Percentiles rank a stretch among this genome's conserved stretches.
Conservation (phyloP, 2,797 vertebrate genomes). For the Petrocephalus schoutedeni region DNA sequence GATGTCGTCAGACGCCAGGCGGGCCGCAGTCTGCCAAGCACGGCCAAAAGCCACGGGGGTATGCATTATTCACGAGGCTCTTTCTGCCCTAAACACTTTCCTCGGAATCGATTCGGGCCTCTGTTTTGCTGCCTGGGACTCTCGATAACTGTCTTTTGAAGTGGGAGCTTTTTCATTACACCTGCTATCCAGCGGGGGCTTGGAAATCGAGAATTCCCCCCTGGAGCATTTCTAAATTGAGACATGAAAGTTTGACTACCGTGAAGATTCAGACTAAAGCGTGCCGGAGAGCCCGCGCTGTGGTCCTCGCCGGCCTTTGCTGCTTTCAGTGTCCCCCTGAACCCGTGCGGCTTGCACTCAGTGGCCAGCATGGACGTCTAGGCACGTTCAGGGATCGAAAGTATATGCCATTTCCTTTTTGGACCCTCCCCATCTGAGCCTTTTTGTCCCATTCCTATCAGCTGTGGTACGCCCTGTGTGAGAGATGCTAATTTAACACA, state of each 20-base stretch:
- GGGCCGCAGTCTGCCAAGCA: background rate
- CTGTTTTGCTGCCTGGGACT: slow-evolving; percentile 6
- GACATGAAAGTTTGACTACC: background rate
- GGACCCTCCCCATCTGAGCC: background rate
- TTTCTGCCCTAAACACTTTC: background rate
- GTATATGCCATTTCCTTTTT: too few species aligned
- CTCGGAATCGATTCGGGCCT: slow-evolving; percentile 9
- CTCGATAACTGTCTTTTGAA: background rate
- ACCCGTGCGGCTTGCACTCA: background rate
- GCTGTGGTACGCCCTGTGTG: background rate
- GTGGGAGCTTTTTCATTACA: background rate
- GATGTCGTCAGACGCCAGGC: background rate
- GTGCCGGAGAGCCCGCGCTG: background rate
- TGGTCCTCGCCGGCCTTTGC: background rate
- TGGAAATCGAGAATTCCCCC: background rate
- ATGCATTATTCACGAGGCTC: slow-evolving; percentile 3
- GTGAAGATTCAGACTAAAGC: background rate
- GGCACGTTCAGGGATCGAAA: background rate
- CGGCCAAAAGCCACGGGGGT: background rate
- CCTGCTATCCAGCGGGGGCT: background rate
- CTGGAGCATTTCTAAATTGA: background rate
- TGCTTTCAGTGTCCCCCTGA: background rate
- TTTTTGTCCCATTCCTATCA: background rate
- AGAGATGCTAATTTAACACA: background rate
- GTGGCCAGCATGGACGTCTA: background rate